Base-by-base conservation (phyloP, 2,888 invertebrate genomes). In the Trichacis sp. region DNA sequence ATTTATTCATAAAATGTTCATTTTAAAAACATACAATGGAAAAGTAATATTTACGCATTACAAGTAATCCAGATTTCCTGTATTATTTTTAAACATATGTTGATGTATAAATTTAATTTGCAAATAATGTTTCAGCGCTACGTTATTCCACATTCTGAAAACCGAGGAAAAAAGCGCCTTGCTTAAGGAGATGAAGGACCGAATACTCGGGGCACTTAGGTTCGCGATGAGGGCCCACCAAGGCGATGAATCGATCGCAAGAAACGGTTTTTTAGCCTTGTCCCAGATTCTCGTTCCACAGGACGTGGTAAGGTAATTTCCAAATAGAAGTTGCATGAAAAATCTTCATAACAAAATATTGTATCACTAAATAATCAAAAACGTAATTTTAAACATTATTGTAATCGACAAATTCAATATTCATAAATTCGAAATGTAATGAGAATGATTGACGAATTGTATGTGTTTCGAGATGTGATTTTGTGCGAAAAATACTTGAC, bases 271-370 rank as follows among this genome's bases (percentile, higher is more conserved):
- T 84, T 88, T 98, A 62, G 96, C 96, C 0, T 87, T 98, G 36
- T 97, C 96, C 79, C 96, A 97, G 85, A 96, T 97, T 82, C 94
- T 93, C 82, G 96, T 98, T 84, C 98, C 98, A 1, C 89, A 90
- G 73, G 98, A 98, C 88, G 95, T 98, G 84, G 95, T 95, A 86
- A 86, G 89, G 88, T 66, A 42, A 24, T 15, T 12, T 47, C 30
- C 29, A 29, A 36, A 6, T 36, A 11, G 8, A 24, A 24, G 8
- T 24, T 24, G 24, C 8, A n/a, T 24, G 24, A 24, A 24, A 24
- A 24, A 24, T 24, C 24, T 24, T 8, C n/a, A n/a, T n/a, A n/a
- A n/a, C n/a, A n/a, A n/a, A n/a, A n/a, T n/a, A n/a, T n/a, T n/a
- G n/a, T n/a, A n/a, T n/a, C n/a, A n/a, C n/a, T n/a, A n/a, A n/a